Percentiles rank a stretch among this genome's conserved stretches.
phyloP scores from a whole-genome alignment of 2,888 invertebrate genomes.

The Papilio demoleus region DNA sequence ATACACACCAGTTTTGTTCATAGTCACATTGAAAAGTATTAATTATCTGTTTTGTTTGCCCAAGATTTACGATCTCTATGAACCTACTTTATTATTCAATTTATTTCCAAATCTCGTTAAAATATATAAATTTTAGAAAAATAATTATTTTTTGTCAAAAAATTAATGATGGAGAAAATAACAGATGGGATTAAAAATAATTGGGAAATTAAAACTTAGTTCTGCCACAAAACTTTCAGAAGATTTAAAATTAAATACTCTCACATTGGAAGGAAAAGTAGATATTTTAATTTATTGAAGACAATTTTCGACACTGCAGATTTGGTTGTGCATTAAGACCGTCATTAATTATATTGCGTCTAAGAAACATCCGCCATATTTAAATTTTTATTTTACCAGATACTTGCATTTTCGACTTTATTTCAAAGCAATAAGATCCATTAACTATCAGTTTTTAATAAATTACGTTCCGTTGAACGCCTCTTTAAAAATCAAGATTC shows the following conservation, averaged over 20 bases:
- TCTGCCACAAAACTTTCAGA: too few species aligned
- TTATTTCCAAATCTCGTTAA: background rate
- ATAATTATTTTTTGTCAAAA: background rate
- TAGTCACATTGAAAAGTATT: conserved; percentile 20
- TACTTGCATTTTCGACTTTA: conserved; percentile 29
- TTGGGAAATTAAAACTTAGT: too few species aligned
- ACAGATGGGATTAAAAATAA: too few species aligned
- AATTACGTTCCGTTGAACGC: conserved; percentile 44
- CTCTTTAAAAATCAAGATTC: conserved; percentile 43
- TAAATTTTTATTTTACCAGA: conserved; percentile 19
- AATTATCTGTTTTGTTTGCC: background rate
- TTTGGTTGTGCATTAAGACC: conserved; percentile 35
- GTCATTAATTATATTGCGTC: conserved; percentile 38
- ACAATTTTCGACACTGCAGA: conserved; percentile 28
- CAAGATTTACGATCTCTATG: background rate
- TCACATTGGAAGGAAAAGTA: background rate
- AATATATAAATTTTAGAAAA: background rate
- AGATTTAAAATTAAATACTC: background rate
- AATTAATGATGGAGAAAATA: too few species aligned
- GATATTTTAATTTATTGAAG: conserved; percentile 25
- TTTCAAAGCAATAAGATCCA: conserved; percentile 19
- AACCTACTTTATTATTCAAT: background rate
- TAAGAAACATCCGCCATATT: conserved; percentile 37
- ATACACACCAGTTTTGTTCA: conserved; percentile 7
- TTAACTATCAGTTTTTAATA: conserved; percentile 34